Evolutionary conservation across 2,888 invertebrate genomes (phyloP).

Genomic region (Ochropleura plecta): DNA sequence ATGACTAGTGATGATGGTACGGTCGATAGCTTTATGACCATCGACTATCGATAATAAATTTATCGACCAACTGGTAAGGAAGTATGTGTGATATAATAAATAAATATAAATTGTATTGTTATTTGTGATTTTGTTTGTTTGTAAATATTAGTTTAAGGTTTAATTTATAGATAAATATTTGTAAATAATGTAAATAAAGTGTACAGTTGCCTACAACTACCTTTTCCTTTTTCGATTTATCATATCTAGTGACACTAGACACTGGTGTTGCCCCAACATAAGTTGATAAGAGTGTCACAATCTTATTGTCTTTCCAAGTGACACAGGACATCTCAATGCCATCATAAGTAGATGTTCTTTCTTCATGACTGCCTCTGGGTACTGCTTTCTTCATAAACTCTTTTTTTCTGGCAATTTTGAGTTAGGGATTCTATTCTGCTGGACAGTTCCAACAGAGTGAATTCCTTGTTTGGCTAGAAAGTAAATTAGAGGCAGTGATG

Average conservation of each 20-base stretch:
- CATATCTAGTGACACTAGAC: slow-evolving; percentile 27
- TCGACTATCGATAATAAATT: no score
- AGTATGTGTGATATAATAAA: no score
- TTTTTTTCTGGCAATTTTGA: slow-evolving; percentile 15
- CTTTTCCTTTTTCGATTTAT: slow-evolving; percentile 9
- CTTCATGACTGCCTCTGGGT: slow-evolving; percentile 12
- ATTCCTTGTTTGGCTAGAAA: slow-evolving; percentile 33
- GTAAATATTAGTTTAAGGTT: no score
- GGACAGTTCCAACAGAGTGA: slow-evolving; percentile 22
- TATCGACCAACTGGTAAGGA: no score
- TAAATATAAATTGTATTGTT: no score
- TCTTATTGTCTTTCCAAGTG: slow-evolving; percentile 33
- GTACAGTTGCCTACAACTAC: not conserved
- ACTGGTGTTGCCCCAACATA: slow-evolving; percentile 28
- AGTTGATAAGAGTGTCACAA: slow-evolving; percentile 26
- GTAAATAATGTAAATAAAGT: no score
- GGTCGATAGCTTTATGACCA: no score
- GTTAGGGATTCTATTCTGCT: slow-evolving; percentile 21
- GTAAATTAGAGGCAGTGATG: slow-evolving; percentile 22
- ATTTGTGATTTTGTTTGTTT: no score
- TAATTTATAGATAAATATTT: no score
- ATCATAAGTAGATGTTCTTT: slow-evolving; percentile 10
- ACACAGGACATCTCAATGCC: slow-evolving; percentile 20
- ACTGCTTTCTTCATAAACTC: slow-evolving; percentile 17
- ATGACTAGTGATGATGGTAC: no score